phyloP scores from a whole-genome alignment of 2,797 vertebrate species.

The Hydrocynus forskahlii region DNA sequence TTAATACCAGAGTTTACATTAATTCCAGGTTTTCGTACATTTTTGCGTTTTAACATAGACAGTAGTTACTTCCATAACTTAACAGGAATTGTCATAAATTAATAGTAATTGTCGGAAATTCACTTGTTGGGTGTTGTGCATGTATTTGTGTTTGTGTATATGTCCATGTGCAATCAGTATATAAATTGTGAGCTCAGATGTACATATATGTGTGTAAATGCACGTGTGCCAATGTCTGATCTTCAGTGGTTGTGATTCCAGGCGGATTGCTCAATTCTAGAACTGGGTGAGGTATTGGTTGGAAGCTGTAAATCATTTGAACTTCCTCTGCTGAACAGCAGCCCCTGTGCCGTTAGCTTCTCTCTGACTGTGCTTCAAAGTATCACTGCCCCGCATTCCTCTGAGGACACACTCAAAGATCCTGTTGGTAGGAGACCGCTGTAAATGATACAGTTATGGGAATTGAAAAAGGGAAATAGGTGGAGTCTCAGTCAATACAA shows the following conservation, averaged over 20 bases:
- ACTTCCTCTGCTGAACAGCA: conserved; percentile 83
- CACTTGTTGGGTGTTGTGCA: neutral
- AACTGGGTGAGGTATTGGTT: conserved; percentile 83
- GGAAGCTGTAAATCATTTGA: conserved; percentile 75
- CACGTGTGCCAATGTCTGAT: conserved; percentile 44
- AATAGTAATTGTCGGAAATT: neutral
- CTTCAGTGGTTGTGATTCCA: conserved; percentile 48
- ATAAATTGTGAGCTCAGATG: too few species aligned
- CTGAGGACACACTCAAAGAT: conserved; percentile 59
- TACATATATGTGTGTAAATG: neutral
- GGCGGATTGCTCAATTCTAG: conserved; percentile 76
- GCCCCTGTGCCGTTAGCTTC: conserved; percentile 83
- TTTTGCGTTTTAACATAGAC: neutral
- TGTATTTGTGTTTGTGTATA: neutral
- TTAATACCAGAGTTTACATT: too few species aligned
- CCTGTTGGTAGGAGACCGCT: conserved; percentile 47
- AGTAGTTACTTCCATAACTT: neutral
- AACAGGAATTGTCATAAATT: neutral
- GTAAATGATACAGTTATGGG: neutral
- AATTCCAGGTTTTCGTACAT: neutral
- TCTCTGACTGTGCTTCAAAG: conserved; percentile 80
- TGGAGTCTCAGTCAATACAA: neutral
- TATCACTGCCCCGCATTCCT: conserved; percentile 62
- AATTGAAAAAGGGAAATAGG: neutral
- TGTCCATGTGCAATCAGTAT: neutral